Evolutionary conservation across 1,140 invertebrate genomes (phyloP), one percentile per base, ranked within the genome.

Genomic region (Wasmannia auropunctata): DNA sequence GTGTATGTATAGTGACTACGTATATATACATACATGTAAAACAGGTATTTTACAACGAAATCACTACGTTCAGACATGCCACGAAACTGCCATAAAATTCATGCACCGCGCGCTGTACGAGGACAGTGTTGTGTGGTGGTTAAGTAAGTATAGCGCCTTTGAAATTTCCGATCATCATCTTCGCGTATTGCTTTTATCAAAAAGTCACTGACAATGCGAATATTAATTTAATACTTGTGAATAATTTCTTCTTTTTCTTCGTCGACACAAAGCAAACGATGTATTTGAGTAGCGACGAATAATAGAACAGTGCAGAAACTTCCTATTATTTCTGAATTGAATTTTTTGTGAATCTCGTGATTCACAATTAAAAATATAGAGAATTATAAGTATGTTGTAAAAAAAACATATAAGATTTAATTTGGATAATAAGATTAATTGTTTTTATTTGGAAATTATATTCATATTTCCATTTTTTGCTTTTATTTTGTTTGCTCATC

Each of bases 1-100:
- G 89, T 90, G 88, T 86, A 31, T 69, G 65, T 89, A 88, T 90
- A 65, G 87, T 89, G 79, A 89, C 65, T 81, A 90, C 76, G 69
- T 85, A 76, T 87, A 80, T 76, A 80, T 81, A 89, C 40, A 81
- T 65, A 90, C 60, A 83, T 86, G 25, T 43, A 86, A 46, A 34
- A 77, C 77, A 58, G 67, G 7, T 86, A 83, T 65, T 86, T 67
- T 58, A 65, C 37, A 40, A 65, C 67, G 84, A 88, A 46, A 77
- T 74, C 60, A 76, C 14, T 76, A 77, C 77, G 60, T 84, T 77
- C 87, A 89, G 60, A 51, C 88, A 88, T 89, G 88, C 88, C 49
- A 81, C 62, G 46, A 81, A 43, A 88, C 56, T 40, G 69, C 67
- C 69, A 86, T 56, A 63, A 89, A 65, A 85, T 31, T 40, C 85